Conservation (phyloP, 2,797 vertebrate species). For the Lindbergichthys nudifrons region DNA sequence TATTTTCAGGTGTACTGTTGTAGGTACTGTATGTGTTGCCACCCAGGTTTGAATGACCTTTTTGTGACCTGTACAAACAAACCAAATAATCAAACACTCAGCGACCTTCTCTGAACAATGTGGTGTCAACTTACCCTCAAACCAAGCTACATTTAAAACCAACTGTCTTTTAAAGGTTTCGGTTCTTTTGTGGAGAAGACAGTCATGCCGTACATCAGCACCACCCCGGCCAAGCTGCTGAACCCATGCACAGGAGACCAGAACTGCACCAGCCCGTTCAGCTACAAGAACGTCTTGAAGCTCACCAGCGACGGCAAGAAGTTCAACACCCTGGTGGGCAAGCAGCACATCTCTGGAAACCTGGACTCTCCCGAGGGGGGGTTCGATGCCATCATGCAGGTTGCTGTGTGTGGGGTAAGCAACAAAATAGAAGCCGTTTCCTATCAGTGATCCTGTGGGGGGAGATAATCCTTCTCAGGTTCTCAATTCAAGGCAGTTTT, state of each 20-base stretch:
- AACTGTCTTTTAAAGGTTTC: conserved; percentile 85
- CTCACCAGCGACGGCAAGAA: conserved; percentile 88
- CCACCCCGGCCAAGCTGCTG: conserved; percentile 94
- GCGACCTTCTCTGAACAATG: conserved; percentile 6
- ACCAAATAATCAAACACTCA: conserved; percentile 15
- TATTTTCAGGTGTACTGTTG: conserved; percentile 22
- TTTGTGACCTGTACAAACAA: conserved; percentile 30
- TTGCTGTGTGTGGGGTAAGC: conserved; percentile 97
- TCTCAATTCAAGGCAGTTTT: conserved; percentile 30
- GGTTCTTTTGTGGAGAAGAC: conserved; percentile 99
- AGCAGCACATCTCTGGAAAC: conserved; percentile 97
- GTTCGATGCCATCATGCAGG: conserved; percentile 99
- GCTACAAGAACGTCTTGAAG: conserved; percentile 96
- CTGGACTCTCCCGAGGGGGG: conserved; percentile 98
- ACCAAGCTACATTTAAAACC: neutral
- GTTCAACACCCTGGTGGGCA: conserved; percentile 94
- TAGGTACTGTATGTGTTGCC: conserved; percentile 13
- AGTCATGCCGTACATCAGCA: conserved; percentile 99
- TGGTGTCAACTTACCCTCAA: conserved; percentile 8
- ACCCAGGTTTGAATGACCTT: conserved; percentile 26
- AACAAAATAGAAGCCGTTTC: neutral
- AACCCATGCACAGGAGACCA: conserved; percentile 96
- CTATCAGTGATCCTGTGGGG: neutral
- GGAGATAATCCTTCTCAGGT: conserved; percentile 19
- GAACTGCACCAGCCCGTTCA: conserved; percentile 98